Conservation (phyloP, 1,140 invertebrate species). For the Dendroctonus valens region DNA sequence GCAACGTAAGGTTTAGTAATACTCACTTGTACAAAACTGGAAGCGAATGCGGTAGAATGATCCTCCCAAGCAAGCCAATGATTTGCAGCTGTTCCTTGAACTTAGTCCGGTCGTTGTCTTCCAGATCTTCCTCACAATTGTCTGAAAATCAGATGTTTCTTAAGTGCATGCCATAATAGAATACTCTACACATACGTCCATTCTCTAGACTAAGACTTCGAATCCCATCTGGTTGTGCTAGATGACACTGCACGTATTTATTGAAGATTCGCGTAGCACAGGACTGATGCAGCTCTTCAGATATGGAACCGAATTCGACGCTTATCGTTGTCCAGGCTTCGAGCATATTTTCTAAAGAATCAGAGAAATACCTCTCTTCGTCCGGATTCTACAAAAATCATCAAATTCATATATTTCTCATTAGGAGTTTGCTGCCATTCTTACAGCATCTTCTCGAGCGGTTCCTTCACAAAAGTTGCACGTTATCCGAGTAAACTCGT, state of each 20-base stretch:
- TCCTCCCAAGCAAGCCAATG: constrained; percentile 58
- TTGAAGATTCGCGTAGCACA: constrained; percentile 66
- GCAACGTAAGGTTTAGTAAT: not conserved
- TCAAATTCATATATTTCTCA: constrained; percentile 9
- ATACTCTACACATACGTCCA: constrained; percentile 53
- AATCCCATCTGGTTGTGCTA: constrained; percentile 77
- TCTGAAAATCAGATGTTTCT: constrained; percentile 13
- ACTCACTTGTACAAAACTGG: constrained; percentile 54
- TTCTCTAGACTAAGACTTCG: constrained; percentile 51
- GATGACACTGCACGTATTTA: constrained; percentile 76
- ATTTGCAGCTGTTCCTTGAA: constrained; percentile 69
- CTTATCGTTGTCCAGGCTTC: constrained; percentile 74
- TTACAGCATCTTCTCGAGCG: constrained; percentile 72
- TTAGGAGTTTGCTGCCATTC: not conserved
- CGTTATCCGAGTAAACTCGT: constrained; percentile 70
- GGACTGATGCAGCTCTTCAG: constrained; percentile 53
- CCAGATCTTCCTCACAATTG: constrained; percentile 56
- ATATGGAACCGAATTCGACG: constrained; percentile 50
- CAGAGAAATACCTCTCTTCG: constrained; percentile 70
- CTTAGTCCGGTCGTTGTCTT: constrained; percentile 68
- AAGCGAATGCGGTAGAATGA: constrained; percentile 57
- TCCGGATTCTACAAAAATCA: constrained; percentile 50
- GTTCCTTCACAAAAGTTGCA: constrained; percentile 73
- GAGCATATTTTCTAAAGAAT: constrained; percentile 79
- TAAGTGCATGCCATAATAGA: not conserved